phyloP scores from a whole-genome alignment of 2,113 vertebrate species.

The Dasyurus viverrinus region DNA sequence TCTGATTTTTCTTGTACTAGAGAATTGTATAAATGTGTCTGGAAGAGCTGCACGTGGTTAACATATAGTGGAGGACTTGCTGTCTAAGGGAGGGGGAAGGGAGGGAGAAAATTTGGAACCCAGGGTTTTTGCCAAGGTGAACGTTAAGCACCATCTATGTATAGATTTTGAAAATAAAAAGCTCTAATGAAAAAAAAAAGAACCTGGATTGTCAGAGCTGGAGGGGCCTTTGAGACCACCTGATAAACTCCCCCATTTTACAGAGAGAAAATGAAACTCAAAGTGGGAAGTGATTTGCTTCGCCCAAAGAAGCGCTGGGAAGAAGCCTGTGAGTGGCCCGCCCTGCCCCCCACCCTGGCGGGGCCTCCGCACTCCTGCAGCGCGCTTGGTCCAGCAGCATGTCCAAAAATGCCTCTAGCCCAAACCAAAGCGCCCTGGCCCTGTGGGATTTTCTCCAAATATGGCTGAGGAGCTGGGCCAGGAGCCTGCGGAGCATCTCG shows the following conservation, averaged over 20 bases:
- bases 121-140: no score
- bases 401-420: neutral
- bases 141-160: no score
- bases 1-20: no score
- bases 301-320: neutral
- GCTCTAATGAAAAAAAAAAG: no score
- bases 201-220: no score
- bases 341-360: neutral
- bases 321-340: neutral
- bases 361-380: neutral
- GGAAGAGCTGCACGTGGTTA: no score
- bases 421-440: neutral
- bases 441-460: constrained; percentile 57
- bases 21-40: no score
- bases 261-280: neutral
- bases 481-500: neutral
- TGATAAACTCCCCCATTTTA: neutral
- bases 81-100: no score
- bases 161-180: no score
- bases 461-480: constrained; percentile 10
- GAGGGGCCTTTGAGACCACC: neutral
- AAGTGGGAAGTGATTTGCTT: neutral
- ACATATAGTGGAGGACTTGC: no score
- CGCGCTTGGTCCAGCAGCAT: neutral
- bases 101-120: no score